Evolutionary conservation across 2,888 invertebrate genomes (phyloP), one percentile per base, ranked within the genome.

Genomic region (Lasioglossum villosulum): DNA sequence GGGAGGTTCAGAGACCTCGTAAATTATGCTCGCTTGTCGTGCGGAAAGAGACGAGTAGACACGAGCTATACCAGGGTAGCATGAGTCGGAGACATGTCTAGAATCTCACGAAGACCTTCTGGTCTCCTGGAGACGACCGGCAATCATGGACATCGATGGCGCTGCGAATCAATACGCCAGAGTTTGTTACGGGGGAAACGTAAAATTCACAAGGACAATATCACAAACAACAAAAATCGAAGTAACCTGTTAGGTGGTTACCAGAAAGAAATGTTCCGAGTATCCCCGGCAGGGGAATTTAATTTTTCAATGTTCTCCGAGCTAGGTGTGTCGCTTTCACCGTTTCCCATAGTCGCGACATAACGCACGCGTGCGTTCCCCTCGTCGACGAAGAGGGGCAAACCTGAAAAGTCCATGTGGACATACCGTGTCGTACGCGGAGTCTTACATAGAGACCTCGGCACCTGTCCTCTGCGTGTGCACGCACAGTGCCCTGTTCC

Each of bases 41-140:
- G 72, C 83, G 87, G 79, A 83, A 86, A 89, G 88, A 90, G 86
- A 82, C 89, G 89, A 85, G 86, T 59, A 88, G 90, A 89, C 90
- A 90, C 84, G 83, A 86, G 72, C 75, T 3, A 12, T 84, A 90
- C 59, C 80, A 90, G 90, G 90, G 75, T 52, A 86, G 45, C 79
- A 88, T 86, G 76, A 87, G 30, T 23, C 45, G 14, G 70, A 39
- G 16, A 48, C 19, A 14, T 10, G 34, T 34, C n/a, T 34, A 19
- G 19, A 8, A n/a, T 48, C n/a, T 14, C 39, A 30, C 45, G 52
- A 5, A 10, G 59, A 30, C 73, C 27, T 89, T 79, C 89, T 87
- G 83, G 39, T 89, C 83, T 85, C 89, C 89, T 87, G 89, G 71
- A 63, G 83, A 37, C n/a, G 12, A 27, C 10, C 72, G 56, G 27